These are phyloP conservation scores for Mystacides longicornis DNA, from an alignment of 2,888 invertebrate species.

Conservation along the genomic window DNA sequence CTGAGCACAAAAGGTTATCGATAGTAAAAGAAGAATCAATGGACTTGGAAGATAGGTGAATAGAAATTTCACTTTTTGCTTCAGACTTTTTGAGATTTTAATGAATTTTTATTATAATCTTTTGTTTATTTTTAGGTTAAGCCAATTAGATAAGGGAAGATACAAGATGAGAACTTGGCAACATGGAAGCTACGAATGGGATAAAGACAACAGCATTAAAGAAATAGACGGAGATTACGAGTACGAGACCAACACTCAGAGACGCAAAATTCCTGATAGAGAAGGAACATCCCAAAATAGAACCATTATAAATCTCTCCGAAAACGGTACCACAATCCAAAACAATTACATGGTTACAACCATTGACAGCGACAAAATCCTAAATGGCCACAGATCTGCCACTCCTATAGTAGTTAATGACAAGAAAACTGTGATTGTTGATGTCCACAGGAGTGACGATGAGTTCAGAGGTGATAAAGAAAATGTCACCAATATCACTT, in stretches of 20 bases:
- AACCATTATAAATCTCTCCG: slow-evolving; percentile 65
- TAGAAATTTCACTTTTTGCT: background rate
- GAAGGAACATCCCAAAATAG: slow-evolving; percentile 53
- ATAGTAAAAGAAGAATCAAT: slow-evolving; percentile 67
- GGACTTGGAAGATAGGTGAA: slow-evolving; percentile 50
- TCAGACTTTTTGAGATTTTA: background rate
- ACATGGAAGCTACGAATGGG: slow-evolving; percentile 52
- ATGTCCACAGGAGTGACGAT: slow-evolving; percentile 57
- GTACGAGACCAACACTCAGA: slow-evolving; percentile 42
- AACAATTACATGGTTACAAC: slow-evolving; percentile 50
- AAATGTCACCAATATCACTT: slow-evolving; percentile 22
- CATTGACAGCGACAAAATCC: slow-evolving; percentile 31
- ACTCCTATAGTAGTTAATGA: slow-evolving; percentile 37
- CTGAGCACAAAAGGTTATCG: slow-evolving; percentile 58
- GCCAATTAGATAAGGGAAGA: slow-evolving; percentile 28
- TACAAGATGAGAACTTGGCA: slow-evolving; percentile 53
- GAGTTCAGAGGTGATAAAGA: slow-evolving; percentile 29
- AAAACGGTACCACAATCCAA: slow-evolving; percentile 64
- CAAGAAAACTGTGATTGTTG: slow-evolving; percentile 64
- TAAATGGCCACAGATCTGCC: slow-evolving; percentile 37
- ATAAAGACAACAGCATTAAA: slow-evolving; percentile 40
- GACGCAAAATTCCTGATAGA: slow-evolving; percentile 36
- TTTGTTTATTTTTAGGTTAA: slow-evolving; percentile 16
- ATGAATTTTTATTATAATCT: background rate
- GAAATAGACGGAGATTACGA: slow-evolving; percentile 47